Evolutionary conservation across 2,113 vertebrate genomes (phyloP), one percentile per base, ranked within the genome.

Genomic region (Rhynchopsitta pachyrhyncha): DNA sequence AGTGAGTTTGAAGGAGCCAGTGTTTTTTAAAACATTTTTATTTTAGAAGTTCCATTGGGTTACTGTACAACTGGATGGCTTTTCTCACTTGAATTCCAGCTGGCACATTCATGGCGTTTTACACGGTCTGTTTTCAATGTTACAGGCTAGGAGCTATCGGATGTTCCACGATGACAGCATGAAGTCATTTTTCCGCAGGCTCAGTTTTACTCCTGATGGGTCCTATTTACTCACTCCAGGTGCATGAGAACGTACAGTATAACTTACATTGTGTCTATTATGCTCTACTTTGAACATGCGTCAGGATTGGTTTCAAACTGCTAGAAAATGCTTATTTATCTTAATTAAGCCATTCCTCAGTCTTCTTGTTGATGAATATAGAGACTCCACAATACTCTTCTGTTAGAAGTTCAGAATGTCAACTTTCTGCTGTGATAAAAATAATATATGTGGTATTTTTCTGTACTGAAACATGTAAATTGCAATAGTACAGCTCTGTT

Each of bases 141-240:
- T 86, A 7, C 94, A 99, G 99, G 98, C 79, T 4, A 98, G 99
- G 96, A 99, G 98, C 77, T 99, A 98, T 89, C 98, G 99, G 92
- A 99, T 99, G 98, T 99, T 99, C 68, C 99, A 99, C 1, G 99
- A 99, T 11, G 99, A 99, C 98, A 99, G 99, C 88, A 99, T 99
- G 99, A 99, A 99, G 90, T 99, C 99, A 0, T 99, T 99, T 84
- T 99, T 99, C 86, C 98, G 99, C 16, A 98, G 99, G 62, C 98
- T 99, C 37, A 98, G 98, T 31, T 99, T 99, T 92, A 99, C 99
- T 42, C 98, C 99, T 9, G 99, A 99, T 15, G 99, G 99, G 1
- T 99, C 99, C 49, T 98, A 99, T 63, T 98, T 99, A 50, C 98
- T 99, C 20, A 98, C 98, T 9, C 99, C 99, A 96, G 99, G 99